These are phyloP conservation scores for Strigamia transsilvanica DNA, from an alignment of 2,888 invertebrate species.

Conservation along the genomic window DNA sequence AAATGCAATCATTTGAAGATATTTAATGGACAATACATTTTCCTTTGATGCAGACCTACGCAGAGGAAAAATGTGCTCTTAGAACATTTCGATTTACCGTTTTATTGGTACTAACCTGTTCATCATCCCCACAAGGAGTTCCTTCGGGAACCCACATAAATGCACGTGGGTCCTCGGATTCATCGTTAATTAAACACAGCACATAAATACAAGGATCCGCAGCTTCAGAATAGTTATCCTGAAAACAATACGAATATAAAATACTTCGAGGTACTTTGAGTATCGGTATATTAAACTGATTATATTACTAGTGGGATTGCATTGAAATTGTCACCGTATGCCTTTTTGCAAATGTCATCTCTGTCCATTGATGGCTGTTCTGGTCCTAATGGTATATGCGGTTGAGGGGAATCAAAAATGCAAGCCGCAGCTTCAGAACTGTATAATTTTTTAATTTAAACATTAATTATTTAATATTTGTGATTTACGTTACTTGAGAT, in stretches of 20 bases:
- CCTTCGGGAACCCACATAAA: not conserved
- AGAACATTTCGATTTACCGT: no score
- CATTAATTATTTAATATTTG: no score
- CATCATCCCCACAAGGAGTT: not conserved
- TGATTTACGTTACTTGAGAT: not conserved
- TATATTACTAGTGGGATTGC: not conserved
- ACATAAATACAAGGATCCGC: not conserved
- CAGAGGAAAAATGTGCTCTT: no score
- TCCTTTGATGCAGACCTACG: no score
- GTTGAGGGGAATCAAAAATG: not conserved
- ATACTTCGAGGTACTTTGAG: no score
- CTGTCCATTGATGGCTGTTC: not conserved
- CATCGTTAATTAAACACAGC: not conserved
- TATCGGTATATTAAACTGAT: no score
- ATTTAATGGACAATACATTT: no score
- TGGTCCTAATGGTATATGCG: not conserved
- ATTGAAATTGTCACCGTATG: no score
- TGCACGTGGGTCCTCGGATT: not conserved
- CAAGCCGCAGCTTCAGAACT: not conserved
- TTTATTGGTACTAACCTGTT: not conserved
- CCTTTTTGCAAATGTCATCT: no score
- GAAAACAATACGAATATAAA: not conserved
- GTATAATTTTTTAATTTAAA: no score
- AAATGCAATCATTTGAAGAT: no score
- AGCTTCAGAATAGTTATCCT: not conserved